Percentiles rank a stretch among this genome's conserved stretches.
These are phyloP conservation scores for Axis porcinus DNA, from an alignment of 2,113 vertebrate genomes.

Conservation along the genomic window DNA sequence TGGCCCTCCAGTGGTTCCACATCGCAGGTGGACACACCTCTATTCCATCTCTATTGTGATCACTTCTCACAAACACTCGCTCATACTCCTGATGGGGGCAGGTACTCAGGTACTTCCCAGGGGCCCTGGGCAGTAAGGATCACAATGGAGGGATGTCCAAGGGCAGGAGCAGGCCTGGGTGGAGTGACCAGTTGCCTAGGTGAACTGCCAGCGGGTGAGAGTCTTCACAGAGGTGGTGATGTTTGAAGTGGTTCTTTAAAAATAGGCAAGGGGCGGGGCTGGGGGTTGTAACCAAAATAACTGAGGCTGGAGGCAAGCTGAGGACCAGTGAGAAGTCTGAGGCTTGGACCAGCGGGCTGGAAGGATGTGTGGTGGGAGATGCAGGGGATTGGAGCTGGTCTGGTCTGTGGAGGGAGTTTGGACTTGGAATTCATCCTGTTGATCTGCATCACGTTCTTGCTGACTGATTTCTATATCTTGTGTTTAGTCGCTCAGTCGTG, in stretches of 20 bases:
- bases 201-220: neutral
- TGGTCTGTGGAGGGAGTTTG: neutral
- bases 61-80: neutral
- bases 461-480: neutral
- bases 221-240: neutral
- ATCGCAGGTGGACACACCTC: neutral
- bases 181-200: no score
- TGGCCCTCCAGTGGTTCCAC: no score
- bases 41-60: neutral
- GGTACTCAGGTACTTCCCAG: neutral
- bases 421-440: neutral
- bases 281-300: neutral
- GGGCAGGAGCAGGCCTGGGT: no score
- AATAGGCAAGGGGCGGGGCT: rapidly evolving
- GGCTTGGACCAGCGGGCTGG: neutral
- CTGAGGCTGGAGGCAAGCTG: neutral
- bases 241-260: neutral
- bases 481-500: neutral
- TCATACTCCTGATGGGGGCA: neutral
- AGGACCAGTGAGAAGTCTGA: neutral
- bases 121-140: neutral
- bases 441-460: neutral
- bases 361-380: rapidly evolving
- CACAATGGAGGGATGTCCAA: neutral
- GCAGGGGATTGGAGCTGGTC: rapidly evolving